These are phyloP conservation scores for Lasioglossum vierecki DNA, from an alignment of 2,888 invertebrate genomes.

Conservation along the genomic window DNA sequence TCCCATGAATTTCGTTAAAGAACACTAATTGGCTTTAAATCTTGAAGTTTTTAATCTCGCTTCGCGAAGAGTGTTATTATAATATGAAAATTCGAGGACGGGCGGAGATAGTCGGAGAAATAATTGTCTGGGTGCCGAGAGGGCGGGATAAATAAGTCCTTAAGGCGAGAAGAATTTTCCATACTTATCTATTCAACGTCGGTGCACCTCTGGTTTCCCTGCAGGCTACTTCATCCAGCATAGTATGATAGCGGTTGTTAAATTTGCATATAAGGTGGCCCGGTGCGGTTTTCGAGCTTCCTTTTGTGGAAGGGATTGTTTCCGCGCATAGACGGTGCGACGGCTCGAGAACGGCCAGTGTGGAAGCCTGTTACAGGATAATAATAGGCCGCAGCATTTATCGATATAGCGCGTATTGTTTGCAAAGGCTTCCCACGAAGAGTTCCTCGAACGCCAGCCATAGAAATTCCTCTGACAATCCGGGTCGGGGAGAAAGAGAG, in stretches of 20 bases:
- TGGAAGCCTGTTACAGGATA: slow-evolving; percentile 30
- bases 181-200: slow-evolving; percentile 34
- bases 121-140: neutral
- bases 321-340: slow-evolving; percentile 31
- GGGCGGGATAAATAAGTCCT: slow-evolving; percentile 30
- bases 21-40: neutral
- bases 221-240: slow-evolving; percentile 44
- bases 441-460: neutral
- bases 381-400: slow-evolving; percentile 25
- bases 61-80: too few species aligned
- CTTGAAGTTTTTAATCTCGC: too few species aligned
- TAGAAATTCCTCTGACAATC: slow-evolving; percentile 11
- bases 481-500: neutral
- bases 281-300: slow-evolving; percentile 54
- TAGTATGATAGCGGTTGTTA: slow-evolving; percentile 42
- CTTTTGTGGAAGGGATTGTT: slow-evolving; percentile 48
- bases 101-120: neutral
- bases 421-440: slow-evolving; percentile 3
- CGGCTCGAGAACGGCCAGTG: slow-evolving; percentile 52
- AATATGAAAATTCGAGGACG: neutral
- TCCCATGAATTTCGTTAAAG: neutral
- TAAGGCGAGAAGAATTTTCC: slow-evolving; percentile 18
- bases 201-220: slow-evolving; percentile 41
- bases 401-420: slow-evolving; percentile 26
- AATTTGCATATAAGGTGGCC: slow-evolving; percentile 68